Evolutionary conservation across 2,797 vertebrate species (phyloP), one percentile per base, ranked within the genome.

Genomic region (Decapterus maruadsi): DNA sequence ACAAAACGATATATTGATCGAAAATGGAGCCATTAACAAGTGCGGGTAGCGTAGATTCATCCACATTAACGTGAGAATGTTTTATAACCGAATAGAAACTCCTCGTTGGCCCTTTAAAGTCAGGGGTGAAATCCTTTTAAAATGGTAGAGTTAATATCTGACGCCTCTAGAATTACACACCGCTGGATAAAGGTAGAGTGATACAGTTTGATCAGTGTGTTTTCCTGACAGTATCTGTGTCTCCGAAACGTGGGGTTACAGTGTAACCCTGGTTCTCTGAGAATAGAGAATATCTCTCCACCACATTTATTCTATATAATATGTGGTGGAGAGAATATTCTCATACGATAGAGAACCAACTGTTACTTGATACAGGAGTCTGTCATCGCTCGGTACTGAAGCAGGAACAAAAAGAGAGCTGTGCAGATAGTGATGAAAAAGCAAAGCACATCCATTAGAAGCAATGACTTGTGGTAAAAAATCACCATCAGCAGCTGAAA

Each of bases 371-470:
- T 16, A 66, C 51, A 75, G 43, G 50, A 71, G 16, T 46, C 38
- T 13, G 48, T 56, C 66, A 59, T 77, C 50, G 38, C 68, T 79
- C 46, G 70, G 56, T 54, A 59, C 9, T 57, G 58, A 68, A 81
- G 56, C 40, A 36, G 34, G 14, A 69, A 64, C 55, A 26, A 26
- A 26, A 26, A 26, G 26, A 26, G 26, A 26, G 26, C 26, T 12
- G 59, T 57, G 54, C 2, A 55, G 55, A 62, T 57, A 43, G 58
- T 17, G 11, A 22, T 63, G 40, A 36, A 67, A 78, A 78, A 61
- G 46, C 45, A 72, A 61, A 79, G 31, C 13, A 50, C 8, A 9
- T 19, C 7, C 1, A 60, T 66, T 31, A 57, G 8, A 79, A 80
- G 62, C 36, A 72, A 55, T 50, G 43, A 60, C 10, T 53, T 12